A percentile compares a stretch with the other conserved stretches of the same genome.
phyloP scores from a whole-genome alignment of 2,113 vertebrate genomes.

The Xenus cinereus region DNA sequence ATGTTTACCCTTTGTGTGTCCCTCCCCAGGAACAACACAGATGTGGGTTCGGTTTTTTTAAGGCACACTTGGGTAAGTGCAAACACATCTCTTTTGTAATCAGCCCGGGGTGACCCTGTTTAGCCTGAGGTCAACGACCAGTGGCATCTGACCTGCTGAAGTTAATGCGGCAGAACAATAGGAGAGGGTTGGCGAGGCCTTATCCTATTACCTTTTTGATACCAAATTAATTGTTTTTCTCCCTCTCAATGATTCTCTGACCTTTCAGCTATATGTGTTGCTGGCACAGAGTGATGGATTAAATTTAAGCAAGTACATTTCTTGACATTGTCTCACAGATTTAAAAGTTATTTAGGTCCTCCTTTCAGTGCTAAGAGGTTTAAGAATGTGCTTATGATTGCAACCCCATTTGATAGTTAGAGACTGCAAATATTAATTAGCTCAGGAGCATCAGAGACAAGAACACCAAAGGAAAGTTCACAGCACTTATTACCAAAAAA shows the following conservation, averaged over 20 bases:
- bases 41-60: background rate
- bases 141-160: constrained; percentile 79
- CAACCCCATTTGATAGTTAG: constrained; percentile 22
- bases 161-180: constrained; percentile 84
- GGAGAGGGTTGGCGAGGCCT: constrained; percentile 55
- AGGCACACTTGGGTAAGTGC: constrained; percentile 46
- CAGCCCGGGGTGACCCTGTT: constrained; percentile 52
- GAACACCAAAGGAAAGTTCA: background rate
- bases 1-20: constrained; percentile 5
- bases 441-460: background rate
- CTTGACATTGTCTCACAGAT: constrained; percentile 42
- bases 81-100: constrained; percentile 49
- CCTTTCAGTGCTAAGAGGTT: constrained; percentile 57
- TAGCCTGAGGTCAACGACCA: constrained; percentile 75
- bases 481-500: background rate
- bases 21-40: constrained; percentile 3
- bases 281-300: constrained; percentile 60
- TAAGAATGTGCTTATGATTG: constrained; percentile 59
- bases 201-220: constrained; percentile 82
- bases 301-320: constrained; percentile 63
- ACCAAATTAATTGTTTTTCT: constrained; percentile 83
- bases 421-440: constrained; percentile 49
- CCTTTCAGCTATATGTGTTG: constrained; percentile 61
- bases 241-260: constrained; percentile 68
- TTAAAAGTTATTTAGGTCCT: constrained; percentile 61